Percentiles rank a stretch among this genome's conserved stretches.
phyloP scores from a whole-genome alignment of 1,140 invertebrate species.

The Heliconius melpomene region DNA sequence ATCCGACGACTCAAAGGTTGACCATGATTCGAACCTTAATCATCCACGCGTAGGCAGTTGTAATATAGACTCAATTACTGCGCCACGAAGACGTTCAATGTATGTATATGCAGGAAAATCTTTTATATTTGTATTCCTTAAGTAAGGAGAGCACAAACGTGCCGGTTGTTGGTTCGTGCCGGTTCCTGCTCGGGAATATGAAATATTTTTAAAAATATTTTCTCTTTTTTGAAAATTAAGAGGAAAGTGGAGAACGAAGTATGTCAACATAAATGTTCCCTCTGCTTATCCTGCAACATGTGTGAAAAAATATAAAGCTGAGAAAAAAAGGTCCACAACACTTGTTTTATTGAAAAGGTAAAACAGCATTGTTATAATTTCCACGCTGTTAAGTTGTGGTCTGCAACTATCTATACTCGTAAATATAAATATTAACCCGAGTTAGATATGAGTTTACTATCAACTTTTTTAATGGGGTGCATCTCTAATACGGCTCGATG shows the following conservation, averaged over 20 bases:
- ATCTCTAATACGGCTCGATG: too few species aligned
- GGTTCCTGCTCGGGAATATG: not conserved
- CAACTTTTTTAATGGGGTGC: not conserved
- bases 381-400: too few species aligned
- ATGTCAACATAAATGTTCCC: too few species aligned
- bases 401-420: too few species aligned
- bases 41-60: not conserved
- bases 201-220: not conserved
- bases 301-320: too few species aligned
- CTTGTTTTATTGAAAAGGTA: too few species aligned
- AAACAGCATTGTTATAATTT: too few species aligned
- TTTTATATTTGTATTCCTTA: too few species aligned
- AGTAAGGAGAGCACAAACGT: not conserved
- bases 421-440: too few species aligned
- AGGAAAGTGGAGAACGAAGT: not conserved
- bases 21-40: slow-evolving; percentile 1
- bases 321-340: too few species aligned
- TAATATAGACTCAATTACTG: not conserved
- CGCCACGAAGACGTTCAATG: not conserved
- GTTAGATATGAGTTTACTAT: not conserved
- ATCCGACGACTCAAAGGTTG: not conserved
- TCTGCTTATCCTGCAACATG: too few species aligned
- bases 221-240: not conserved
- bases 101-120: too few species aligned
- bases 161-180: not conserved